These are phyloP conservation scores for Ctenodactylus gundi DNA, from an alignment of 2,113 vertebrate genomes.

Conservation along the genomic window DNA sequence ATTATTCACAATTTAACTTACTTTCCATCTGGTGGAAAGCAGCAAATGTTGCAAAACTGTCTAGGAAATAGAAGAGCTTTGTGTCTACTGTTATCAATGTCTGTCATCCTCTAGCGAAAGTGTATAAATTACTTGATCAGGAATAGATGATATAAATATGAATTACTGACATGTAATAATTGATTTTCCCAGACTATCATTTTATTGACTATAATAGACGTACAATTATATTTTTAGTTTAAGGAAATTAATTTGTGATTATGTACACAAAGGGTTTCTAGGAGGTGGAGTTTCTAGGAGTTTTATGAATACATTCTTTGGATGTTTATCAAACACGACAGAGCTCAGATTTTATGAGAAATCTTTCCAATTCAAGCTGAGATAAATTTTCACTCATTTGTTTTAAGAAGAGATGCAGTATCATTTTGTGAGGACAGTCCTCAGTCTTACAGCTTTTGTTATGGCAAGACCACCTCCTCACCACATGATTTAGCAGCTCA, in stretches of 20 bases:
- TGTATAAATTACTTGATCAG: conserved; percentile 8
- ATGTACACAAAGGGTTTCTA: background rate
- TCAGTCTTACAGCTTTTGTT: background rate
- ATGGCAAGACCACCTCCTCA: background rate
- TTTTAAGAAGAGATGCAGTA: background rate
- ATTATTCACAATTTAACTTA: conserved; percentile 42
- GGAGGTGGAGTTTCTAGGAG: background rate
- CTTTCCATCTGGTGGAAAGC: conserved; percentile 53
- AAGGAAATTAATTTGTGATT: background rate
- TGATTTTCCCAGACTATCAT: background rate
- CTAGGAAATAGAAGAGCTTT: conserved; percentile 46
- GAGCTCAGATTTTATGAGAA: background rate
- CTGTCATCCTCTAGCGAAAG: conserved; percentile 34
- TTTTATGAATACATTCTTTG: background rate
- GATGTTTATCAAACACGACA: background rate
- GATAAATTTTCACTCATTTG: background rate
- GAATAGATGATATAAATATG: conserved; percentile 19
- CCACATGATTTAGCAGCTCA: background rate
- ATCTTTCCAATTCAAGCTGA: background rate
- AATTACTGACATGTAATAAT: conserved; percentile 32
- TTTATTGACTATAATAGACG: background rate
- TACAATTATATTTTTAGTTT: background rate
- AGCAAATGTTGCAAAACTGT: conserved; percentile 38
- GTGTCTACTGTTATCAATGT: background rate
- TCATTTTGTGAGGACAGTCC: background rate